Percentiles rank a stretch among this genome's conserved stretches.
Conservation (phyloP, 1,140 invertebrate genomes). For the Anoplophora glabripennis region DNA sequence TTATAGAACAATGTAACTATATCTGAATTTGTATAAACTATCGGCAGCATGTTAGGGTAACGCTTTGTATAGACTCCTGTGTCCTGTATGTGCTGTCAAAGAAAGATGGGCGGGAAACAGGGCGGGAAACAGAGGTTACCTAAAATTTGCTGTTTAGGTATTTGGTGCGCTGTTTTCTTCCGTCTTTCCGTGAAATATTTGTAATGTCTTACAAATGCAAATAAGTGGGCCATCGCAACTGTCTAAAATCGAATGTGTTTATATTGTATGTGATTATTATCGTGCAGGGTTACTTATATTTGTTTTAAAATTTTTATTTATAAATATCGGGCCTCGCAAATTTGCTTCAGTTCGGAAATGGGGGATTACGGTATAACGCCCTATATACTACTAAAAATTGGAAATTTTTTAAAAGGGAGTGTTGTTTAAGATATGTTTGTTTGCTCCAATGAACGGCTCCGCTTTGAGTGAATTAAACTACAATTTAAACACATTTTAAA, state of each 20-base stretch:
- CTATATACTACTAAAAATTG: too few species aligned
- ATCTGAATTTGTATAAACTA: neutral
- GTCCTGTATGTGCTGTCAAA: conserved; percentile 4
- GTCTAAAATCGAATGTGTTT: neutral
- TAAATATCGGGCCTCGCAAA: neutral
- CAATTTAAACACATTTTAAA: neutral
- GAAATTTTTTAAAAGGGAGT: too few species aligned
- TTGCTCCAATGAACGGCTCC: too few species aligned
- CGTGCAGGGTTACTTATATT: neutral
- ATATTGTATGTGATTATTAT: neutral
- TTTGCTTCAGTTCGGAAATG: neutral
- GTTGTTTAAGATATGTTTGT: too few species aligned
- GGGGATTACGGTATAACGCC: too few species aligned
- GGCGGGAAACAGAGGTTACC: neutral
- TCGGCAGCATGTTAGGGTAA: neutral
- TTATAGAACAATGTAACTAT: conserved; percentile 7
- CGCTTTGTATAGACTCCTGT: neutral
- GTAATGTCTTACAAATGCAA: neutral
- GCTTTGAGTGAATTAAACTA: too few species aligned
- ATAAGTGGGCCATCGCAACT: neutral
- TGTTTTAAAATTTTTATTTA: neutral
- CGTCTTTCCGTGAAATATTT: neutral
- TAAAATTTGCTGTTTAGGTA: neutral
- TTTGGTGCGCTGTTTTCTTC: neutral
- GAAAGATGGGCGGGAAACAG: neutral